Evolutionary conservation across 1,140 invertebrate species (phyloP).

Genomic region (Macrosteles quadrilineatus): DNA sequence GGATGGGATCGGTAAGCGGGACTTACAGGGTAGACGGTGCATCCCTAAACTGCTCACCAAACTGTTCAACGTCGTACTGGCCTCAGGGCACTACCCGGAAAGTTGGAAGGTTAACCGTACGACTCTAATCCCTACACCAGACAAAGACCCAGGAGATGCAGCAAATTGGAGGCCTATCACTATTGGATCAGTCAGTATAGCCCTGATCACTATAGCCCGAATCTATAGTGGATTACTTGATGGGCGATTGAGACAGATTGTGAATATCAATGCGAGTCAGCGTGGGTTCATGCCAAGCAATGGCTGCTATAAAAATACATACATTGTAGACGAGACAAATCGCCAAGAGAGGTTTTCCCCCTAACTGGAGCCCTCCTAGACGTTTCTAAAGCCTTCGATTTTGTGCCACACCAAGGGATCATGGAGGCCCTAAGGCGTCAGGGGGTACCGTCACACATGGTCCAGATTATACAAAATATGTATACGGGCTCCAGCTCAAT

Average conservation of each 20-base stretch:
- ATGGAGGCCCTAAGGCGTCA: background rate
- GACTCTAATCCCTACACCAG: constrained; percentile 42
- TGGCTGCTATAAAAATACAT: constrained; percentile 32
- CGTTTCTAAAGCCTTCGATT: background rate
- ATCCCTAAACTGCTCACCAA: too few relatives aligned
- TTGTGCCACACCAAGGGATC: background rate
- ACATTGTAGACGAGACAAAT: constrained; percentile 14
- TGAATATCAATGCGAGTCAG: constrained; percentile 26
- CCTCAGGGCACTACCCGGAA: background rate
- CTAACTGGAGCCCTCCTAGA: background rate
- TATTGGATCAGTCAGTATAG: constrained; percentile 34
- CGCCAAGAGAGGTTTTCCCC: background rate
- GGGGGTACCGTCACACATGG: background rate
- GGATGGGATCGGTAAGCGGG: background rate
- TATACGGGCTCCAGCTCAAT: background rate
- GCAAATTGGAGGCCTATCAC: constrained; percentile 43
- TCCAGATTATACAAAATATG: background rate
- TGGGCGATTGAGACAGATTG: background rate
- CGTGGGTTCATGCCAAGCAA: constrained; percentile 40
- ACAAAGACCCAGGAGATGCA: constrained; percentile 21
- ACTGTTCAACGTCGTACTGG: constrained; percentile 28
- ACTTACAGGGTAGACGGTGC: background rate
- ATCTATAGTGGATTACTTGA: constrained; percentile 33
- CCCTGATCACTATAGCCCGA: too few relatives aligned
- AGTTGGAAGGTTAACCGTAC: constrained; percentile 39